These are phyloP conservation scores for Monochamus alternatus DNA, from an alignment of 2,888 invertebrate species.

Conservation along the genomic window DNA sequence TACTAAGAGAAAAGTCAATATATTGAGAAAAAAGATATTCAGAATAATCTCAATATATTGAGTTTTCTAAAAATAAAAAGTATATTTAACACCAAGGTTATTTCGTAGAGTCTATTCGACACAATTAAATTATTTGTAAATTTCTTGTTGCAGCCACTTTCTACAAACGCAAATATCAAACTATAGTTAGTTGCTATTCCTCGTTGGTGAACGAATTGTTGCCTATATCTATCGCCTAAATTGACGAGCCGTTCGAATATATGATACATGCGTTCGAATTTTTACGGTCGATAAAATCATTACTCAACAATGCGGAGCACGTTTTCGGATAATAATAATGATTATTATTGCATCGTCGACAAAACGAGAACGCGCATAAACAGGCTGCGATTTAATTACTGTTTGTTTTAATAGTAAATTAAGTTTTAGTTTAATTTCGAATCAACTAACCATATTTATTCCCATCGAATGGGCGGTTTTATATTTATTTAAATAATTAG, in stretches of 20 bases:
- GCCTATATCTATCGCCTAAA: background rate
- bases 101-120: too few relatives aligned
- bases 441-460: conserved; percentile 15
- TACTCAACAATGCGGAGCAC: background rate
- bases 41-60: too few relatives aligned
- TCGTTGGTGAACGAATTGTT: background rate
- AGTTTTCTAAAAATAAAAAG: too few relatives aligned
- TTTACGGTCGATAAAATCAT: background rate
- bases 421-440: conserved; percentile 14
- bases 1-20: too few relatives aligned
- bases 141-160: too few relatives aligned
- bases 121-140: too few relatives aligned
- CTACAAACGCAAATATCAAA: too few relatives aligned
- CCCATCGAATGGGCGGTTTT: conserved; percentile 13
- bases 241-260: background rate
- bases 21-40: too few relatives aligned
- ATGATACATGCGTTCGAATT: background rate
- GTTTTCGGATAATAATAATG: background rate
- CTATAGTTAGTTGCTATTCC: too few relatives aligned
- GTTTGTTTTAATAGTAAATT: conserved; percentile 13
- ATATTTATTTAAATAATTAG: conserved; percentile 20
- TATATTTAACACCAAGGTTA: too few relatives aligned
- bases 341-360: background rate
- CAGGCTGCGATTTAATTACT: background rate
- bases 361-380: background rate